Base-by-base conservation (phyloP, 2,113 vertebrate species). In the Fulica atra region DNA sequence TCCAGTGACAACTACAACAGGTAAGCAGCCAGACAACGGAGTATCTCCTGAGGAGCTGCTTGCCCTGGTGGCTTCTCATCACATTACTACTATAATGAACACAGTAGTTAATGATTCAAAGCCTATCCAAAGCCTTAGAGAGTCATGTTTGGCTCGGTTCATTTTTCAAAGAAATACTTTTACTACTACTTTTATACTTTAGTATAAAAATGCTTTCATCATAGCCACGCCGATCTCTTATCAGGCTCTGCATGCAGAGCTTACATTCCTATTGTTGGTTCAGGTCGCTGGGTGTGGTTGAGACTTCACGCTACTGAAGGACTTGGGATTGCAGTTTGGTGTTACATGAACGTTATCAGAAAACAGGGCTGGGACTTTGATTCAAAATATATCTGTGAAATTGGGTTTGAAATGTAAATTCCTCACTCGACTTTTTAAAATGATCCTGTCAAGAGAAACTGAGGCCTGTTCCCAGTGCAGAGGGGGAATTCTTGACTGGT, bases 1-100 rank as follows among this genome's bases (percentile, higher is more conserved):
- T 86, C 99, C 99, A 0, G 99, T 99, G 73, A 99, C 99, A 1
- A 98, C 98, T 56, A 97, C 98, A 60, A 99, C 98, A 97, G 99
- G 99, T 99, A 98, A 70, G 93, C 42, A 54, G 64, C 63, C 76
- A 85, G 68, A 44, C 86, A 86, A 48, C 25, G 60, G 48, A 33
- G 24, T 4, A 23, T 65, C 35, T 95, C 66, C n/a, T 40, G 29
- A 79, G 72, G 92, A 64, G 17, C 23, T 31, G 8, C 68, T 78
- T 64, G 61, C 38, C 76, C 35, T 21, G 51, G 54, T 40, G 54
- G 68, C 63, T 64, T 71, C 63, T 56, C 74, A 28, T 73, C 7
- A 5, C 28, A 5, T 19, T 53, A 8, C 36, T 31, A 8, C 19
- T 44, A 7, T 36, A 56, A 19, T 7, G 13, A 77, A 13, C 51